These are phyloP conservation scores for Protobothrops flavoviridis DNA, from an alignment of 2,113 vertebrate species.

Conservation along the genomic window DNA sequence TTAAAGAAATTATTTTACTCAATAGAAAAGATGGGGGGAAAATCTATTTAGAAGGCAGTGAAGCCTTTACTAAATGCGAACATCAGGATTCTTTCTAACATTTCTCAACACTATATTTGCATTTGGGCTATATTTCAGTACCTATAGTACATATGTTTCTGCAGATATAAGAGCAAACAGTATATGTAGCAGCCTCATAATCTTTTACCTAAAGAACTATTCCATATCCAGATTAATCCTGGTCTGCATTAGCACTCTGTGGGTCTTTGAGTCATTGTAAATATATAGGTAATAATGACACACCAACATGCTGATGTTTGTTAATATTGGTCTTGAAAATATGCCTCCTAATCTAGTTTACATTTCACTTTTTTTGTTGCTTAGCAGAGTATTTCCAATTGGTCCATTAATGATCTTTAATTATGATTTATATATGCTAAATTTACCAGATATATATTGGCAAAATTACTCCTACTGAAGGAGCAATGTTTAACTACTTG, in stretches of 20 bases:
- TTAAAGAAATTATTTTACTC: neutral
- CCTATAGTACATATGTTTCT: neutral
- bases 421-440: conserved; percentile 26
- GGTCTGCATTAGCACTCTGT: neutral
- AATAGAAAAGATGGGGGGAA: neutral
- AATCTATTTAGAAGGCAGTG: neutral
- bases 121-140: neutral
- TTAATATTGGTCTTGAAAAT: neutral
- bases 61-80: neutral
- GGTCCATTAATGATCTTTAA: conserved; percentile 22
- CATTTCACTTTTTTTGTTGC: neutral
- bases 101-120: neutral
- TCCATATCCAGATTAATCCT: neutral
- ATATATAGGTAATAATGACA: neutral
- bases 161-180: neutral
- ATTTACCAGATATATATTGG: neutral
- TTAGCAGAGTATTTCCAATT: conserved; percentile 7
- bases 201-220: neutral
- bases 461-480: neutral
- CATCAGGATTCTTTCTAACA: neutral
- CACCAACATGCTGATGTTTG: rapidly evolving
- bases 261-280: neutral
- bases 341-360: neutral
- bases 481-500: neutral
- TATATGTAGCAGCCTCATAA: neutral